Conservation (phyloP, 2,888 invertebrate genomes). For the Iphiclides podalirius region DNA sequence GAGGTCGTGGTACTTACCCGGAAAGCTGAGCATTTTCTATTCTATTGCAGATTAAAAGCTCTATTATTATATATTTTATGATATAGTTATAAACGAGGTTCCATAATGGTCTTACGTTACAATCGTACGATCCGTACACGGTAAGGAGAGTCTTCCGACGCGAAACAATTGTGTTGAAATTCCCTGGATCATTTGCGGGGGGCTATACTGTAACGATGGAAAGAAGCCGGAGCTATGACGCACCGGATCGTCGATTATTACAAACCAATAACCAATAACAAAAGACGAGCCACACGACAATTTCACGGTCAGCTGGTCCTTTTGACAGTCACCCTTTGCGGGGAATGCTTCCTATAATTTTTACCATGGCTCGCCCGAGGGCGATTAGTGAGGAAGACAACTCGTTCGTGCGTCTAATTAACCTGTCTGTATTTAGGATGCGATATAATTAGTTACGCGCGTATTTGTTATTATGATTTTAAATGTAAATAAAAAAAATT, state of each 20-base stretch:
- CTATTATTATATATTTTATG: too few species aligned
- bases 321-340: constrained; percentile 38
- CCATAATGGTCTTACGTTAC: too few species aligned
- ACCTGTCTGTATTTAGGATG: constrained; percentile 14
- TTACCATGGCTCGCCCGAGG: constrained; percentile 33
- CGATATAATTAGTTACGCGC: constrained; percentile 7
- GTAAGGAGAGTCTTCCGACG: too few species aligned
- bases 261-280: constrained; percentile 19
- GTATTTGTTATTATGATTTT: not conserved
- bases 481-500: too few species aligned
- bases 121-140: too few species aligned
- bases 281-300: constrained; percentile 31
- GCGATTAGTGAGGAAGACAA: constrained; percentile 59
- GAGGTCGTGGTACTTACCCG: too few species aligned
- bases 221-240: not conserved
- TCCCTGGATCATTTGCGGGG: too few species aligned
- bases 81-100: too few species aligned
- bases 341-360: constrained; percentile 40
- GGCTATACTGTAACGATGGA: too few species aligned
- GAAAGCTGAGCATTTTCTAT: too few species aligned
- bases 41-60: too few species aligned
- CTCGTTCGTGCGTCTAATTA: constrained; percentile 55
- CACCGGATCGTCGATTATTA: constrained; percentile 11
- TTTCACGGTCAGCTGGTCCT: constrained; percentile 47
- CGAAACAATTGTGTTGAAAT: too few species aligned